Evolutionary conservation across 2,888 invertebrate genomes (phyloP).

Genomic region (Platycnemis pennipes): DNA sequence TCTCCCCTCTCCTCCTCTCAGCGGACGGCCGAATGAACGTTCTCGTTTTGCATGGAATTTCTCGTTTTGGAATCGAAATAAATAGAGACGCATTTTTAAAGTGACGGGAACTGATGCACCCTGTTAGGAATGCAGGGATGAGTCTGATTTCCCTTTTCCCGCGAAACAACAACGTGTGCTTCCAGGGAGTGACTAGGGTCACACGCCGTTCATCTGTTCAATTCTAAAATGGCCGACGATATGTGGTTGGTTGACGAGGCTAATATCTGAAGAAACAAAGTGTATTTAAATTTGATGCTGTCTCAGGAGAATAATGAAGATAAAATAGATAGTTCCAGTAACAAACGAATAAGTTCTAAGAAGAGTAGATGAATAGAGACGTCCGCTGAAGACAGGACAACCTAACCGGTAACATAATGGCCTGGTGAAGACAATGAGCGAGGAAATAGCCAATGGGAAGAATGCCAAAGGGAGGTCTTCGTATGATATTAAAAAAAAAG

Average conservation of each 20-base stretch:
- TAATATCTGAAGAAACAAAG: too few relatives aligned
- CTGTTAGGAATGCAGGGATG: neutral
- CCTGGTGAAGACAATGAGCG: too few relatives aligned
- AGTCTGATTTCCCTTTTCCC: neutral
- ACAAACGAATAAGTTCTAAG: too few relatives aligned
- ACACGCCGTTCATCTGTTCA: neutral
- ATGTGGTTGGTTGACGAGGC: neutral
- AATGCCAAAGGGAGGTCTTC: too few relatives aligned
- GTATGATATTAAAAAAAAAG: too few relatives aligned
- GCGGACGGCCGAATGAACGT: neutral
- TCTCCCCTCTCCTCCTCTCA: neutral
- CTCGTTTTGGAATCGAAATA: neutral
- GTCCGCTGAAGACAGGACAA: too few relatives aligned
- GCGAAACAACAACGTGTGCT: neutral
- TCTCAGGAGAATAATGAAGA: too few relatives aligned
- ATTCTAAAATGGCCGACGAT: neutral
- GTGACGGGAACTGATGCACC: neutral
- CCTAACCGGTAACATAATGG: too few relatives aligned
- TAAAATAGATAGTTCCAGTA: too few relatives aligned
- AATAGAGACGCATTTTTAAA: neutral
- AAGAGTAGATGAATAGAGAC: too few relatives aligned
- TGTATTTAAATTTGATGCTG: too few relatives aligned
- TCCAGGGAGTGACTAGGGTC: neutral
- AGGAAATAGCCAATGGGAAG: too few relatives aligned
- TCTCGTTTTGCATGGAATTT: slow-evolving; percentile 13